Evolutionary conservation across 2,888 invertebrate species (phyloP), one percentile per base, ranked within the genome.

Genomic region (Dynastes grantii): DNA sequence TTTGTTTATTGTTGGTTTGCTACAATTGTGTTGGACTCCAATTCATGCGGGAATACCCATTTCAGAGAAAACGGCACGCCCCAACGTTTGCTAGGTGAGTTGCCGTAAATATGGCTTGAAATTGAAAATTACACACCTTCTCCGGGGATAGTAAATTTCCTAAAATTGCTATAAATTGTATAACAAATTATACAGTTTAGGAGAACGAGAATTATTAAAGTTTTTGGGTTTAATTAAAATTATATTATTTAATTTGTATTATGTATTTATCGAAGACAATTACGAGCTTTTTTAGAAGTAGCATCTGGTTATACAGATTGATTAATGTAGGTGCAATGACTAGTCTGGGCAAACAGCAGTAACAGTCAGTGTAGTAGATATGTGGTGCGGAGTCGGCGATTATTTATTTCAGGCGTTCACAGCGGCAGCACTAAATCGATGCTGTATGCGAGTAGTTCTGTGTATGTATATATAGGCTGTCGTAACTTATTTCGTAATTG

Each of bases 31-130:
- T 27, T 11, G 2, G 22, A 61, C 29, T 27, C n/a, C n/a, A 27
- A 22, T 11, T 61, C 11, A 16, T 5, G 1, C 22, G 22, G 11
- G 11, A 27, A 22, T n/a, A 1, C 6, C 32, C 22, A 29, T 6
- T 61, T 61, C 29, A 11, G 61, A 29, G 61, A 29, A 61, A 61
- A 61, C 11, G 11, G 22, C 61, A 29, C 61, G 61, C 61, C 61
- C 61, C 22, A 32, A 53, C 53, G 16, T 53, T 53, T n/a, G 16
- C 0, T 53, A 32, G 4, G 53, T n/a, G 53, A 2, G 53, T 53
- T 16, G 5, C 53, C n/a, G 53, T 53, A 13, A 53, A 16, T 13
- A 6, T n/a, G 4, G 0, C 53, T 13, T 16, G 53, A 53, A 53
- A 53, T 53, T 53, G n/a, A 53, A 53, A 53, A 53, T 53, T 53